Conservation (phyloP, 2,797 vertebrate genomes). For the Mionectes olivaceus region DNA sequence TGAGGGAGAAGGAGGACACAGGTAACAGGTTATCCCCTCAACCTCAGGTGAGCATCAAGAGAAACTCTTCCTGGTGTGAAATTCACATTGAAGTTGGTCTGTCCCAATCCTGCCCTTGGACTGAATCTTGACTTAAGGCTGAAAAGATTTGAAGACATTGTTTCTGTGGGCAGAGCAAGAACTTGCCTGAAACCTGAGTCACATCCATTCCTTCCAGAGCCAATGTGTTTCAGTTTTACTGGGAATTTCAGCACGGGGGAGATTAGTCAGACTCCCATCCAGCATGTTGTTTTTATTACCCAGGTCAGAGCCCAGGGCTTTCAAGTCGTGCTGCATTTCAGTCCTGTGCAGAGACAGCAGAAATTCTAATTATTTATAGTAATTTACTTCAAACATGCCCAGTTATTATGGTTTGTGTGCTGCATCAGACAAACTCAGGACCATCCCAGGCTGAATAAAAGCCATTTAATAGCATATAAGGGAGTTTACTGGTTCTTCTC, state of each 20-base stretch:
- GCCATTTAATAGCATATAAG: background rate
- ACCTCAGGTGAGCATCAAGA: background rate
- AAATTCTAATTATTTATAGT: slow-evolving; percentile 27
- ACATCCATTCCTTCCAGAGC: background rate
- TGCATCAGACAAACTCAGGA: background rate
- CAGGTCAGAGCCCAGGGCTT: slow-evolving; percentile 33
- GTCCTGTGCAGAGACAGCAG: background rate
- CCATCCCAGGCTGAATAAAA: background rate
- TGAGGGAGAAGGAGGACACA: background rate
- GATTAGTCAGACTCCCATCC: slow-evolving; percentile 14
- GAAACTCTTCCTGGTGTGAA: background rate
- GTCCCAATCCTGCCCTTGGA: background rate
- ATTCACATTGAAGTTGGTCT: background rate
- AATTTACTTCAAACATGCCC: background rate
- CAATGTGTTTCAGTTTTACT: slow-evolving; percentile 48
- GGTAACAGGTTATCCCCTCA: background rate
- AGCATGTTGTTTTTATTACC: slow-evolving; percentile 47
- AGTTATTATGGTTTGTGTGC: background rate
- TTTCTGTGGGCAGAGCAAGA: background rate
- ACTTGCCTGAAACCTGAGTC: slow-evolving; percentile 27
- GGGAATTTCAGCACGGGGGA: background rate
- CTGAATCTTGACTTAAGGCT: background rate
- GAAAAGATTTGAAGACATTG: background rate
- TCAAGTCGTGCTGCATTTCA: slow-evolving; percentile 16
- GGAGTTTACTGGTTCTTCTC: background rate